Evolutionary conservation across 2,888 invertebrate genomes (phyloP).

Genomic region (Apantesis nais): DNA sequence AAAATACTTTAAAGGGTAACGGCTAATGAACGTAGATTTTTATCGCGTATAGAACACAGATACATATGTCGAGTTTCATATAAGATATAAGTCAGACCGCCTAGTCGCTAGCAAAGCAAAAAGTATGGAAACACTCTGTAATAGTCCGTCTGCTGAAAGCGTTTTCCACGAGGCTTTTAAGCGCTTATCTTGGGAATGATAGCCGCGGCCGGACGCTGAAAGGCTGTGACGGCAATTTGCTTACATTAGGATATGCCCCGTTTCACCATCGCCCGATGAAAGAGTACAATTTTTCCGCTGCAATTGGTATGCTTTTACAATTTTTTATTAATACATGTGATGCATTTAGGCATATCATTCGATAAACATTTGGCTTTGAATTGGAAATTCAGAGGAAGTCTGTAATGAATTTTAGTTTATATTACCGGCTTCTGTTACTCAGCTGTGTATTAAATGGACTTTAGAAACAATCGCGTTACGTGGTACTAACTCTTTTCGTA

Average conservation of each 20-base stretch:
- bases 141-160: slow-evolving; percentile 79
- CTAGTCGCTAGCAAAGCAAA: slow-evolving; percentile 66
- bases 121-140: slow-evolving; percentile 72
- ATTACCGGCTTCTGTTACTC: slow-evolving; percentile 64
- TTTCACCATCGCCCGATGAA: slow-evolving; percentile 63
- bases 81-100: slow-evolving; percentile 60
- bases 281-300: slow-evolving; percentile 58
- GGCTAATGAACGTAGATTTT: slow-evolving; percentile 50
- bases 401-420: slow-evolving; percentile 65
- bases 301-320: slow-evolving; percentile 49
- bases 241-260: slow-evolving; percentile 82
- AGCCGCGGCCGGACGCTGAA: slow-evolving; percentile 82
- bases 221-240: slow-evolving; percentile 84
- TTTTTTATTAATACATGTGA: slow-evolving; percentile 40
- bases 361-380: slow-evolving; percentile 66
- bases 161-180: slow-evolving; percentile 83
- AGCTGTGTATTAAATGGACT: slow-evolving; percentile 72
- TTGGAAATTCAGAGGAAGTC: slow-evolving; percentile 67
- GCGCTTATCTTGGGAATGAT: slow-evolving; percentile 85
- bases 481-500: slow-evolving; percentile 58
- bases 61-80: slow-evolving; percentile 56
- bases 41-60: slow-evolving; percentile 55
- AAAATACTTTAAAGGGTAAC: slow-evolving; percentile 34
- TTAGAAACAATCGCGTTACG: slow-evolving; percentile 65
- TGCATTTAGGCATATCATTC: slow-evolving; percentile 67